Evolutionary conservation across 2,888 invertebrate species (phyloP).

Genomic region (Axea sp.): DNA sequence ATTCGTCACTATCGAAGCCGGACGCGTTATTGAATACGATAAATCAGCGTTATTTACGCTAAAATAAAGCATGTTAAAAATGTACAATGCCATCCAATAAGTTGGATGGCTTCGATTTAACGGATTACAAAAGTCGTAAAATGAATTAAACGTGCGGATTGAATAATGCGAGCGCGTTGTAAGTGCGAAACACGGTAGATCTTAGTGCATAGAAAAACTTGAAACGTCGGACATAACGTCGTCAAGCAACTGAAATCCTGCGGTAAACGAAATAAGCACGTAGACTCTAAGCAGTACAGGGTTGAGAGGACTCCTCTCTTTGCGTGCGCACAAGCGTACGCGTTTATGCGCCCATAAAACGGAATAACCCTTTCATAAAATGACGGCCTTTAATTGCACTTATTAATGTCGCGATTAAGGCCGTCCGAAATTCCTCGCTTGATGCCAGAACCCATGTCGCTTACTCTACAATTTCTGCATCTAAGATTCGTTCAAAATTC

Average conservation of each 20-base stretch:
- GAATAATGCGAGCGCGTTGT: conserved; percentile 18
- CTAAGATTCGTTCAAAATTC: too few species aligned
- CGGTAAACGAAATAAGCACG: conserved; percentile 39
- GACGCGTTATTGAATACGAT: conserved; percentile 8
- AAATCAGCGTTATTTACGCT: conserved; percentile 25
- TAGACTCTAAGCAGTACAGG: conserved; percentile 10
- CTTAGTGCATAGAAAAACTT: conserved; percentile 2
- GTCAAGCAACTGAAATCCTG: conserved; percentile 26
- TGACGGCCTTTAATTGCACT: conserved; percentile 40
- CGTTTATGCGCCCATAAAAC: conserved; percentile 34
- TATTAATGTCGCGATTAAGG: conserved; percentile 46
- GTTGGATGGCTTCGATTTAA: neutral
- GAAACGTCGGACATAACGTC: conserved; percentile 7
- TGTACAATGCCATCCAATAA: conserved; percentile 7
- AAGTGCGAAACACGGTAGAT: conserved; percentile 11
- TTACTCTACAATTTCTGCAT: too few species aligned
- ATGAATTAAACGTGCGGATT: conserved; percentile 10
- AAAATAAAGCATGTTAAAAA: conserved; percentile 1
- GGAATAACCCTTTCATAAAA: conserved; percentile 39
- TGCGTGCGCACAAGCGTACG: too few species aligned
- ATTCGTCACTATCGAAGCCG: neutral
- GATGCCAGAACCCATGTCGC: neutral
- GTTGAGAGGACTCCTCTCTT: conserved; percentile 7
- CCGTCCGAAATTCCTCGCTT: conserved; percentile 16
- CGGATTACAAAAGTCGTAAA: conserved; percentile 26